Evolutionary conservation across 2,888 invertebrate genomes (phyloP), one percentile per base, ranked within the genome.

Genomic region (Chrysodeixis includens): DNA sequence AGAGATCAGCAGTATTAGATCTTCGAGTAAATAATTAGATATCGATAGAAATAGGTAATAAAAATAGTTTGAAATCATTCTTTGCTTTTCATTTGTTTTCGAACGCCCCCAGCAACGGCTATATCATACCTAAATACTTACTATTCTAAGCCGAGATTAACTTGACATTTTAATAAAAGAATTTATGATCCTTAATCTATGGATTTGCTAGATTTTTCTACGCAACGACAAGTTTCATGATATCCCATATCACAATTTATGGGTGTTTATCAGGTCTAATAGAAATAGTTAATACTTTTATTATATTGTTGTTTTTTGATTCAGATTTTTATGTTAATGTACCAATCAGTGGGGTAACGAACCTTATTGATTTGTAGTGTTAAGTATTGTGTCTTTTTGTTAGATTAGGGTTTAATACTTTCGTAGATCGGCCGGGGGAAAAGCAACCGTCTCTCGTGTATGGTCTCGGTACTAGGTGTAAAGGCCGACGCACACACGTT

Each of bases 271-370:
- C 35, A 2, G 20, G 10, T 49, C 18, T 49, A 12, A 20, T 49
- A 56, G 16, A 18, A 1, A 60, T 60, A 52, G 40, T 16, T 59
- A 52, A 68, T 44, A 6, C 9, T 57, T 57, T 55, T 51, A 61
- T 46, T 20, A 8, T 49, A 44, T 57, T 54, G n/a, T 30, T 54
- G 18, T 30, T 40, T 12, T 3, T 44, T 22, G n/a, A 32, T 30
- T 57, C 46, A 32, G 66, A 72, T 75, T 76, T 71, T 30, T 18
- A 44, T 51, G 30, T 49, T 10, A 4, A 10, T 26, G n/a, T 44
- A 30, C 14, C 18, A 57, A 49, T 55, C 18, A 16, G 18, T 4
- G 40, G n/a, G 7, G 6, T 14, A n/a, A n/a, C n/a, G n/a, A 40
- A 40, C 40, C 14, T n/a, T 40, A n/a, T 40, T 14, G 1, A 35